These are phyloP conservation scores for Anableps anableps DNA, from an alignment of 2,797 vertebrate genomes.

Conservation along the genomic window DNA sequence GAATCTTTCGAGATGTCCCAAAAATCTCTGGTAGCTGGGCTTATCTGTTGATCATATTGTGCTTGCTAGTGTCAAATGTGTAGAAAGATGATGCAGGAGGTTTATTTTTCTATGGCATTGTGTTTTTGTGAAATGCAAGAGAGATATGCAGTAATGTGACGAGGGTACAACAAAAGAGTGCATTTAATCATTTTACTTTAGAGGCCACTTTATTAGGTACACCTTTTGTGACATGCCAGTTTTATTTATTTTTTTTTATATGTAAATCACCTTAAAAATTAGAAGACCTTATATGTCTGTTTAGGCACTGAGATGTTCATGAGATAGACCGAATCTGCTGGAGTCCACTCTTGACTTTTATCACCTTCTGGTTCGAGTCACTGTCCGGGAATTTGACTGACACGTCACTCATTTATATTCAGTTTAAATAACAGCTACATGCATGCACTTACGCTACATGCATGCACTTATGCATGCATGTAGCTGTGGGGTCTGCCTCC, in stretches of 20 bases:
- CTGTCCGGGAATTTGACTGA: constrained; percentile 77
- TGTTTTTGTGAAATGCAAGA: neutral
- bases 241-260: neutral
- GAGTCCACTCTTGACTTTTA: constrained; percentile 74
- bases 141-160: neutral
- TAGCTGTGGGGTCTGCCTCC: constrained; percentile 29
- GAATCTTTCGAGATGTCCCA: neutral
- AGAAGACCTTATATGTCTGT: neutral
- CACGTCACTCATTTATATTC: constrained; percentile 62
- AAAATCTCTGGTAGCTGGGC: neutral
- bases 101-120: neutral
- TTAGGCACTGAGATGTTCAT: constrained; percentile 1
- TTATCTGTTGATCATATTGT: neutral
- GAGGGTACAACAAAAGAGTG: neutral
- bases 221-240: neutral
- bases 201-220: no score
- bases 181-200: neutral
- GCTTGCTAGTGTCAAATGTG: neutral
- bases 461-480: constrained; percentile 21
- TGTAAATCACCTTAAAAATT: neutral
- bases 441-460: no score
- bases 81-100: neutral
- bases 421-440: constrained; percentile 38
- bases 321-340: constrained; percentile 62
- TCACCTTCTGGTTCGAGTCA: constrained; percentile 77